Percentiles rank a stretch among this genome's conserved stretches.
Conservation (phyloP, 2,797 vertebrate species). For the Paratrypauchen microcephalus region DNA sequence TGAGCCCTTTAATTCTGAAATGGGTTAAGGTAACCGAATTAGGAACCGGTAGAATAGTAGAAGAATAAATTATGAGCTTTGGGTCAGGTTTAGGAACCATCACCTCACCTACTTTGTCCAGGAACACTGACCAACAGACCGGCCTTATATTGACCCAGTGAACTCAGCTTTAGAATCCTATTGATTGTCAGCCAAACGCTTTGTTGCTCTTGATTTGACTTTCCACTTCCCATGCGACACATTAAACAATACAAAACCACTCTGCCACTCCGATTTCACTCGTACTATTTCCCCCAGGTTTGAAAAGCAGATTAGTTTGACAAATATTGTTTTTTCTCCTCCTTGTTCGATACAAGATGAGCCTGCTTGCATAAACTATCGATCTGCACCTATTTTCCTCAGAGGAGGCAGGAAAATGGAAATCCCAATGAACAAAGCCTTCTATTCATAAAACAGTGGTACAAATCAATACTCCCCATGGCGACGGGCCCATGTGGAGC, state of each 20-base stretch:
- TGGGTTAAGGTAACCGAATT: too few species aligned
- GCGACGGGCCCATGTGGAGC: constrained; percentile 22
- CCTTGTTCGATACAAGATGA: constrained; percentile 42
- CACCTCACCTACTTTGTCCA: too few species aligned
- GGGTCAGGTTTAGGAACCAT: too few species aligned
- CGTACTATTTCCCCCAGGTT: constrained; percentile 4
- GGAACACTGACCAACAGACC: too few species aligned
- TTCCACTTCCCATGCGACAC: background rate
- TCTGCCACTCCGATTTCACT: constrained; percentile 4
- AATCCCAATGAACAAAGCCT: constrained; percentile 48
- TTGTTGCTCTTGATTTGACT: background rate
- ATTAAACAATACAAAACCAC: constrained; percentile 9
- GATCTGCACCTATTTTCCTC: constrained; percentile 44
- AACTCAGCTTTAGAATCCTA: background rate
- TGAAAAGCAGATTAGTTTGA: constrained; percentile 11
- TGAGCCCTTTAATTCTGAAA: too few species aligned
- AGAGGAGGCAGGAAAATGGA: constrained; percentile 31
- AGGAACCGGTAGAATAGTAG: too few species aligned
- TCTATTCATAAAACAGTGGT: constrained; percentile 49
- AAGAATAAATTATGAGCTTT: too few species aligned
- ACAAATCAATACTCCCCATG: constrained; percentile 41
- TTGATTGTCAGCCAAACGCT: background rate
- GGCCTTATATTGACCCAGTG: background rate
- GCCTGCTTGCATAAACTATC: constrained; percentile 45
- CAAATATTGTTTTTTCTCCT: constrained; percentile 11